A percentile compares a stretch with the other conserved stretches of the same genome.
Conservation (phyloP, 2,797 vertebrate genomes). For the Lophius americanus region DNA sequence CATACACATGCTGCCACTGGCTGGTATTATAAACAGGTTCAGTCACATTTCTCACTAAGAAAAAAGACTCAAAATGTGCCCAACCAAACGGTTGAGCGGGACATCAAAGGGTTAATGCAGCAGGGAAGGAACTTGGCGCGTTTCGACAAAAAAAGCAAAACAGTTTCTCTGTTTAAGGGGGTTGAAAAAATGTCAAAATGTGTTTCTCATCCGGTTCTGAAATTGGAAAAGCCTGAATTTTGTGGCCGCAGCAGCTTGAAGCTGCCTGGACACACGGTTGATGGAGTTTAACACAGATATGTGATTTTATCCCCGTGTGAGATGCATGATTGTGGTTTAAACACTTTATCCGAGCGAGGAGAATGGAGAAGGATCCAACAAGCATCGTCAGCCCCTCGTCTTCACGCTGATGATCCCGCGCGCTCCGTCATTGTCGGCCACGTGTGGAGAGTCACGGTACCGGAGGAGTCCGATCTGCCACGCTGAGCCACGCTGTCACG, state of each 20-base stretch:
- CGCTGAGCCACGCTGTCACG: slow-evolving; percentile 95
- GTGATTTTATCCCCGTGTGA: slow-evolving; percentile 62
- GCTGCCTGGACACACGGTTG: slow-evolving; percentile 59
- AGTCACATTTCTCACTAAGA: too few relatives aligned
- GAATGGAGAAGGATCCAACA: slow-evolving; percentile 34
- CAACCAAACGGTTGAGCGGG: too few relatives aligned
- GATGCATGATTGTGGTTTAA: slow-evolving; percentile 66
- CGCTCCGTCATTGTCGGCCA: slow-evolving; percentile 54
- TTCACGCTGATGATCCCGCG: slow-evolving; percentile 45
- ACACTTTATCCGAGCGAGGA: slow-evolving; percentile 49
- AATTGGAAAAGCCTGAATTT: slow-evolving; percentile 32
- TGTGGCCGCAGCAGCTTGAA: slow-evolving; percentile 57
- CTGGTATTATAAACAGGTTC: too few relatives aligned
- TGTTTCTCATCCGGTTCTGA: slow-evolving; percentile 20
- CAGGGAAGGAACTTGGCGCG: slow-evolving; percentile 25
- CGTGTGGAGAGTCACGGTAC: slow-evolving; percentile 62
- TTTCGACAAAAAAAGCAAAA: slow-evolving; percentile 25
- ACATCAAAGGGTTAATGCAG: slow-evolving; percentile 8
- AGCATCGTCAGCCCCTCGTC: slow-evolving; percentile 42
- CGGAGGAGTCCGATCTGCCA: slow-evolving; percentile 88
- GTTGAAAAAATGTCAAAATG: slow-evolving; percentile 31
- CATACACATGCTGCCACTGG: too few relatives aligned
- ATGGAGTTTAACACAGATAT: slow-evolving; percentile 57
- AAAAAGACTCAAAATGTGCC: too few relatives aligned
- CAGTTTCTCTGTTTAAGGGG: slow-evolving; percentile 23